Base-by-base conservation (phyloP, 1,140 invertebrate species). In the Aphelenchoides fujianensis region DNA sequence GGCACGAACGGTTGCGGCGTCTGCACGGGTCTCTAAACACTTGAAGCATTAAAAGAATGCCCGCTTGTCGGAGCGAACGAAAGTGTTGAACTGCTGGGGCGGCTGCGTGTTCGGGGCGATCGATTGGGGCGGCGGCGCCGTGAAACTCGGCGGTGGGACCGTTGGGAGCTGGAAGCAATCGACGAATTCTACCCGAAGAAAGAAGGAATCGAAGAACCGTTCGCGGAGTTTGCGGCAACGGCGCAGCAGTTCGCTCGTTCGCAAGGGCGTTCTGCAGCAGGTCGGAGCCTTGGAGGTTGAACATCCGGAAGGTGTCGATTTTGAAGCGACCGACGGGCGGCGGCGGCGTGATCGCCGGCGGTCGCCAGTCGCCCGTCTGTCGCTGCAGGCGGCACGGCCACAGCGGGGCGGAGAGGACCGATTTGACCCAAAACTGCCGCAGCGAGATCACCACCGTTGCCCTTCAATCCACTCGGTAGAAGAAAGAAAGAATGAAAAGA, bases 401-500 rank as follows among this genome's bases (percentile, higher is more conserved):
- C 41, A 83, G 9, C 36, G 81, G 59, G 61, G 74, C 74, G 19
- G 76, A 79, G 2, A 80, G n/a, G 27, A 78, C 74, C 28, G 77
- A 70, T 62, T 71, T 80, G 30, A 83, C 81, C 81, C 81, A 83
- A 74, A 83, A 83, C 36, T 70, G 28, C 2, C 74, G 72, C 59
- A 83, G 73, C 35, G 76, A 70, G 9, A 81, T 67, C 5, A 84
- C 81, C 1, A 83, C 81, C 19, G 81, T 84, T 7, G 82, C 81
- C 19, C 80, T 82, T 61, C 63, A 82, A 73, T 27, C 5, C 23
- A 62, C 37, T 48, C 41, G 41, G 23, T 16, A 16, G 41, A 48
- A 16, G 23, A 48, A 12, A 48, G 12, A 16, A 48, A 48, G 41
- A 27, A 37, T 2, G 28, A 34, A 28, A 3, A 16, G 32, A 68